Conservation (phyloP, 2,113 vertebrate genomes). For the Orthonyx spaldingii region DNA sequence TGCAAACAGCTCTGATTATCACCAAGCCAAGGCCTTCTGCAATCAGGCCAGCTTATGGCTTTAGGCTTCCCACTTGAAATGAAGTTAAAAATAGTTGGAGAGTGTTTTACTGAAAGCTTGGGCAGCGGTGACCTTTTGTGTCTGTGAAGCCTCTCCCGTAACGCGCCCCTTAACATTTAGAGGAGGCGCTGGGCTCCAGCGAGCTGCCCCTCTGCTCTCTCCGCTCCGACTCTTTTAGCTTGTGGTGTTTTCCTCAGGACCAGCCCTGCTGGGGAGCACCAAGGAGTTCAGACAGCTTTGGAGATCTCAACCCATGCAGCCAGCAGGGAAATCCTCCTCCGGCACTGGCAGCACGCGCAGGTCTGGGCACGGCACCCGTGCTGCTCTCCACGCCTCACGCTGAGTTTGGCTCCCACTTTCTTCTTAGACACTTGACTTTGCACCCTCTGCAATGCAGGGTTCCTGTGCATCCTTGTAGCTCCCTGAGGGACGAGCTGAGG, state of each 20-base stretch:
- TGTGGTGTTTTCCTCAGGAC: not conserved
- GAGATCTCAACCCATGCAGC: accelerated
- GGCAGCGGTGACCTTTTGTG: slow-evolving; percentile 37
- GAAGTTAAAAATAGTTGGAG: slow-evolving; percentile 58
- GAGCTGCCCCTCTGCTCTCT: not conserved
- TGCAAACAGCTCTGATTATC: not conserved
- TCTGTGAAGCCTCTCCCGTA: not conserved
- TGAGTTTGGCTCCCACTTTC: not conserved
- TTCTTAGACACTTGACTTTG: not conserved
- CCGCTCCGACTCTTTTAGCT: not conserved
- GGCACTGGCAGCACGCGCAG: accelerated
- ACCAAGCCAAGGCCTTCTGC: not conserved
- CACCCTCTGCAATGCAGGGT: not conserved
- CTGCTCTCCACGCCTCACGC: not conserved
- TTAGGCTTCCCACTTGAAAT: slow-evolving; percentile 31
- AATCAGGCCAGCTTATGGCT: slow-evolving; percentile 50
- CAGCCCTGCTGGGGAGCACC: not conserved
- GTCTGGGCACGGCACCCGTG: accelerated
- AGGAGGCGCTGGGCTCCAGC: not conserved
- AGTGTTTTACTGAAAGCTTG: slow-evolving; percentile 7
- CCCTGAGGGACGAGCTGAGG: not conserved
- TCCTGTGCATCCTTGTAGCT: not conserved
- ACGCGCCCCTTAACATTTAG: not conserved
- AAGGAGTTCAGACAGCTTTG: not conserved
- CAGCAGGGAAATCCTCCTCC: not conserved